A percentile compares a stretch with the other conserved stretches of the same genome.
Evolutionary conservation across 2,888 invertebrate genomes (phyloP).

Genomic region (Apoda limacodes): DNA sequence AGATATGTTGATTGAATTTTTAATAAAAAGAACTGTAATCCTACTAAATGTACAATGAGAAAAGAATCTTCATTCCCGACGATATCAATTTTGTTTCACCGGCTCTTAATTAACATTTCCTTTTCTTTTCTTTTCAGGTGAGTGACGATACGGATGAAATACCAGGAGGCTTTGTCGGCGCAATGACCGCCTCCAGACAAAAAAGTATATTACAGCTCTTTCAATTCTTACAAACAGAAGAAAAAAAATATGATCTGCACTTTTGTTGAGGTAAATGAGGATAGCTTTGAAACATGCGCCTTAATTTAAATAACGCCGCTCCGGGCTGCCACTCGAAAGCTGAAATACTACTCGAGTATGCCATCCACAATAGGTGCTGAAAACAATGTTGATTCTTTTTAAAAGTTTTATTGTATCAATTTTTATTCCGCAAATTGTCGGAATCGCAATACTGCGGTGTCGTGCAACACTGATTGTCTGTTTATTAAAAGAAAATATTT

Average conservation of each 20-base stretch:
- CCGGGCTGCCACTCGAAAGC: conserved; percentile 29
- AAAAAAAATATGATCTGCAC: conserved; percentile 62
- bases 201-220: conserved; percentile 62
- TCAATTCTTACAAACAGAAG: conserved; percentile 56
- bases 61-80: conserved; percentile 46
- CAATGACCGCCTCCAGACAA: conserved; percentile 42
- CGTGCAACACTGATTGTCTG: too few relatives aligned
- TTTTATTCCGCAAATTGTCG: too few relatives aligned
- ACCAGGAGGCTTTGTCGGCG: conserved; percentile 50
- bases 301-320: conserved; percentile 51
- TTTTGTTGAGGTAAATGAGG: conserved; percentile 64
- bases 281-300: conserved; percentile 52
- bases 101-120: conserved; percentile 68
- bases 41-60: conserved; percentile 56
- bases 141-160: conserved; percentile 60
- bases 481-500: too few relatives aligned
- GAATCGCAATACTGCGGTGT: too few relatives aligned
- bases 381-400: conserved; percentile 19
- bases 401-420: too few relatives aligned
- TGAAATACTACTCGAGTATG: conserved; percentile 22
- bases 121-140: conserved; percentile 68
- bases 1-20: too few relatives aligned
- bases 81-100: conserved; percentile 64
- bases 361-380: conserved; percentile 19
- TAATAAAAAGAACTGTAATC: conserved; percentile 37